Evolutionary conservation across 1,140 invertebrate species (phyloP).

Genomic region (Phymastichus coffea): DNA sequence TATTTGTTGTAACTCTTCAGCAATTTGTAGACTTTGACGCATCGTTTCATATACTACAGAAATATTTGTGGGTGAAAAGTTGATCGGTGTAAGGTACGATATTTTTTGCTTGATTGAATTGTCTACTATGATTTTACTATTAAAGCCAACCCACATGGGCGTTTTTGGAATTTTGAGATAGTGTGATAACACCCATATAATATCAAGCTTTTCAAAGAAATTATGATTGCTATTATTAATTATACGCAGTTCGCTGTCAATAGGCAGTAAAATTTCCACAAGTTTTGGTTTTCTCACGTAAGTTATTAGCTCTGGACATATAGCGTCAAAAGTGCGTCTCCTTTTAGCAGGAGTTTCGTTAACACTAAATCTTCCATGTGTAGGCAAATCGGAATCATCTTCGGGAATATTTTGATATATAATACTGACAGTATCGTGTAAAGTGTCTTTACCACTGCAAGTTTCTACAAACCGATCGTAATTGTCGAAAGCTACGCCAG

Average conservation of each 20-base stretch:
- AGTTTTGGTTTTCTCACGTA: slow-evolving; percentile 36
- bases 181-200: slow-evolving; percentile 29
- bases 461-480: slow-evolving; percentile 50
- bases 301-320: slow-evolving; percentile 22
- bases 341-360: slow-evolving; percentile 41
- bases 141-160: slow-evolving; percentile 38
- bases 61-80: slow-evolving; percentile 40
- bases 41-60: slow-evolving; percentile 34
- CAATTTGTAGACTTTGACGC: slow-evolving; percentile 7
- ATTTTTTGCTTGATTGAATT: slow-evolving; percentile 30
- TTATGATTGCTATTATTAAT: not conserved
- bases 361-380: not conserved
- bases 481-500: slow-evolving; percentile 41
- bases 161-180: slow-evolving; percentile 16
- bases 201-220: slow-evolving; percentile 4
- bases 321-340: slow-evolving; percentile 28
- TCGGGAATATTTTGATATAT: not conserved
- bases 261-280: slow-evolving; percentile 19
- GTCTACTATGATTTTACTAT: slow-evolving; percentile 26
- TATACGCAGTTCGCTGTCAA: slow-evolving; percentile 3
- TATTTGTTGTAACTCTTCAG: slow-evolving; percentile 33
- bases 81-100: slow-evolving; percentile 38
- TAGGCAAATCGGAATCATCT: not conserved
- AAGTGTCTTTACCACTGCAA: slow-evolving; percentile 44
- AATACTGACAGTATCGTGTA: slow-evolving; percentile 51